Conservation (phyloP, 2,797 vertebrate genomes). For the Platyrinchus mystaceus region DNA sequence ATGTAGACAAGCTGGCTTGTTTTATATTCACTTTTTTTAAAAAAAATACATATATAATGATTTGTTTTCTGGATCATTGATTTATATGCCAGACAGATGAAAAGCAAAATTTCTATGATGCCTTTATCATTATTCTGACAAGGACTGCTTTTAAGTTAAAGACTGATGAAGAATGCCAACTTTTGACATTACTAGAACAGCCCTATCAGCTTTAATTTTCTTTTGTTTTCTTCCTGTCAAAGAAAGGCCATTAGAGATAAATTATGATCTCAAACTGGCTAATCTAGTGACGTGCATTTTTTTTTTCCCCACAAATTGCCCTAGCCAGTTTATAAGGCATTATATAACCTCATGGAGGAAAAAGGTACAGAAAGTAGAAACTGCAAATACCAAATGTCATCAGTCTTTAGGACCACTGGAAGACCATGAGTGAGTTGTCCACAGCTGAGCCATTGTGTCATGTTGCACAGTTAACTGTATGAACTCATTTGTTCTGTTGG, state of each 20-base stretch:
- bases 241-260: conserved; percentile 61
- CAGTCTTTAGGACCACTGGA: background rate
- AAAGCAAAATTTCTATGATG: conserved; percentile 72
- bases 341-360: background rate
- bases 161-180: conserved; percentile 69
- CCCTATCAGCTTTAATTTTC: conserved; percentile 62
- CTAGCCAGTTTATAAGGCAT: background rate
- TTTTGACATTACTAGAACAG: conserved; percentile 69
- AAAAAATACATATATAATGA: conserved; percentile 56
- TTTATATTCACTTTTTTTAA: conserved; percentile 18
- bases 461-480: rapidly evolving
- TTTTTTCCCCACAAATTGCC: conserved; percentile 40
- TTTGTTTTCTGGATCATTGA: conserved; percentile 65
- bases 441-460: background rate
- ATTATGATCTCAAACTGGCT: conserved; percentile 65
- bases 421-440: background rate
- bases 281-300: conserved; percentile 10
- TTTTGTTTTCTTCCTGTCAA: conserved; percentile 53
- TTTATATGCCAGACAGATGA: conserved; percentile 75
- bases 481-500: background rate
- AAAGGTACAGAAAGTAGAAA: background rate
- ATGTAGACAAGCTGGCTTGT: conserved; percentile 1
- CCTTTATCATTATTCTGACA: conserved; percentile 73
- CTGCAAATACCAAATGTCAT: rapidly evolving
- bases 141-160: conserved; percentile 75